Evolutionary conservation across 2,888 invertebrate genomes (phyloP).

Genomic region (Calameuta filiformis): DNA sequence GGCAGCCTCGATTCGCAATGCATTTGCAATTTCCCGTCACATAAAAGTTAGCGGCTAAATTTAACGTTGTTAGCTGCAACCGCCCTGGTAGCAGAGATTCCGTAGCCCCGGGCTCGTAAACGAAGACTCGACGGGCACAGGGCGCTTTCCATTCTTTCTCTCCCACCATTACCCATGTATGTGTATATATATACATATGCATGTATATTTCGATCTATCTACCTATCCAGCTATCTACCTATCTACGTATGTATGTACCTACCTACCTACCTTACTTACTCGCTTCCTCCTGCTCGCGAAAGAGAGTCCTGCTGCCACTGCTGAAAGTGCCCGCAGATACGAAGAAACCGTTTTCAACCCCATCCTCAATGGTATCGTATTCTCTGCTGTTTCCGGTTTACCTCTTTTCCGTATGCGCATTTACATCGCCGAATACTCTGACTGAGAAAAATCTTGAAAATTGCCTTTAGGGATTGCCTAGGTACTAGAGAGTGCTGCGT

Average conservation of each 20-base stretch:
- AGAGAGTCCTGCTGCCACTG: background rate
- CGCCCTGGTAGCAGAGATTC: slow-evolving; percentile 23
- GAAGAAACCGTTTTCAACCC: background rate
- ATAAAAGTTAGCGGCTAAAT: slow-evolving; percentile 25
- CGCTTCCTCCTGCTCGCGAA: background rate
- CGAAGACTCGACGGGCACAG: slow-evolving; percentile 16
- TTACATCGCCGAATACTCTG: background rate
- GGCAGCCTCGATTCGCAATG: slow-evolving; percentile 17
- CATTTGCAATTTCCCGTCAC: slow-evolving; percentile 33
- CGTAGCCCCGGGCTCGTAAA: slow-evolving; percentile 23
- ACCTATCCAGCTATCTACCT: too few relatives aligned
- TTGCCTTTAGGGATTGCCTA: background rate
- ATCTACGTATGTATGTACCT: too few relatives aligned
- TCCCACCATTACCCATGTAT: background rate
- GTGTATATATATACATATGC: too few relatives aligned
- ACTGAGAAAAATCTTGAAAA: background rate
- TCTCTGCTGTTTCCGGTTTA: background rate
- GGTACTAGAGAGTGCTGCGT: background rate
- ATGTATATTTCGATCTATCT: too few relatives aligned
- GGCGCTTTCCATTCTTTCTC: slow-evolving; percentile 1
- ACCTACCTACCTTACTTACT: background rate
- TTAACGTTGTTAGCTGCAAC: slow-evolving; percentile 21
- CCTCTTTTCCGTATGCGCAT: background rate
- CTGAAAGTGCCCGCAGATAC: background rate
- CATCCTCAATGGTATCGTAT: background rate